A percentile compares a stretch with the other conserved stretches of the same genome.
phyloP scores from a whole-genome alignment of 2,888 invertebrate species.

The Rutpela maculata region DNA sequence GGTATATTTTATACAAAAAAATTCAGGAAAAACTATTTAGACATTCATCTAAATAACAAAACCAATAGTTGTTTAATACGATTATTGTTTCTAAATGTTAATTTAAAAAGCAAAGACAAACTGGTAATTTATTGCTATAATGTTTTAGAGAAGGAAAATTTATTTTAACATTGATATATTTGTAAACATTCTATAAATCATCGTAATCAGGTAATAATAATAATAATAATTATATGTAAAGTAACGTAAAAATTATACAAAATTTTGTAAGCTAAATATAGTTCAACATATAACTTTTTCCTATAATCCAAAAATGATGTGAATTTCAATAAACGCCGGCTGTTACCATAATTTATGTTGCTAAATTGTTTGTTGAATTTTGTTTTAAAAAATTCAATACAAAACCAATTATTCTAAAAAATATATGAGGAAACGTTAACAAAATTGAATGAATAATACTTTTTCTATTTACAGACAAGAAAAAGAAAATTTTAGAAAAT shows the following conservation, averaged over 20 bases:
- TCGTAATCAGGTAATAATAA: not conserved
- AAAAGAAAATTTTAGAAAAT: too few relatives aligned
- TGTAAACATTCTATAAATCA: not conserved
- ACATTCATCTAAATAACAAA: slow-evolving; percentile 18
- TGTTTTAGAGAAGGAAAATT: not conserved
- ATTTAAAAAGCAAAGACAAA: not conserved
- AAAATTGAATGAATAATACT: too few relatives aligned
- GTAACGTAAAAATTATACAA: not conserved
- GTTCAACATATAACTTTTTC: not conserved
- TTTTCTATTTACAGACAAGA: too few relatives aligned
- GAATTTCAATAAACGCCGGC: not conserved
- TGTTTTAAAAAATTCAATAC: not conserved
- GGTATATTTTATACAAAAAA: slow-evolving; percentile 4
- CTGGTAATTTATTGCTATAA: not conserved
- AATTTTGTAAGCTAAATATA: not conserved
- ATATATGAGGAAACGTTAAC: not conserved
- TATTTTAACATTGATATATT: not conserved
- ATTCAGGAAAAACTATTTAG: not conserved
- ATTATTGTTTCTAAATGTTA: slow-evolving; percentile 10
- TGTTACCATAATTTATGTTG: not conserved
- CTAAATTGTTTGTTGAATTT: not conserved
- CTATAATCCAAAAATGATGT: not conserved
- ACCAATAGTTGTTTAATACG: not conserved
- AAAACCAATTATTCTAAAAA: not conserved
- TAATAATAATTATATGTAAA: not conserved